Conservation (phyloP, 1,140 invertebrate species). For the Drosophila rhopaloa region DNA sequence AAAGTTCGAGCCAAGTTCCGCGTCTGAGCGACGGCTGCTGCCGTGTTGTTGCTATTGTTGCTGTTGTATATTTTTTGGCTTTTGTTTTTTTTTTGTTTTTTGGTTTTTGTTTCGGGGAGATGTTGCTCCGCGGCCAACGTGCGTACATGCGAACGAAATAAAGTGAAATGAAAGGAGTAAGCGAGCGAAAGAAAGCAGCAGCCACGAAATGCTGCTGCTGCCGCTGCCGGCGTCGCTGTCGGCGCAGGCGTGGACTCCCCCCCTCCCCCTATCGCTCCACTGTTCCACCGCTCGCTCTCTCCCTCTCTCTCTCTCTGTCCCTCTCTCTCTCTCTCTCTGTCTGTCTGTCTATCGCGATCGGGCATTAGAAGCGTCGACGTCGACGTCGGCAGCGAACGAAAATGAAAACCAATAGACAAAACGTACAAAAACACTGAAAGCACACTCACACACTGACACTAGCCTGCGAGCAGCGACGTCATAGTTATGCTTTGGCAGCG, state of each 20-base stretch:
- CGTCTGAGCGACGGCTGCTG: conserved; percentile 7
- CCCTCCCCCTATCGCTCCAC: not conserved
- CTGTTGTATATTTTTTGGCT: conserved; percentile 14
- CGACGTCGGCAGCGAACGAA: conserved; percentile 71
- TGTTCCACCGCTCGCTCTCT: not conserved
- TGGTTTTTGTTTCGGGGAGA: conserved; percentile 21
- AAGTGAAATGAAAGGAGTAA: conserved; percentile 85
- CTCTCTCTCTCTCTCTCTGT: not conserved
- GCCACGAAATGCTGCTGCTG: conserved; percentile 68
- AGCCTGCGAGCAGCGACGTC: conserved; percentile 50
- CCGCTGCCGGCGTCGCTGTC: conserved; percentile 36
- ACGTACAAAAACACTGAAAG: conserved; percentile 56
- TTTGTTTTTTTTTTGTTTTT: conserved; percentile 17
- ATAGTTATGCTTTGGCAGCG: conserved; percentile 68
- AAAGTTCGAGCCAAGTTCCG: conserved; percentile 14
- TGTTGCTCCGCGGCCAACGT: conserved; percentile 79
- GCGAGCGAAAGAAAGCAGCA: conserved; percentile 84
- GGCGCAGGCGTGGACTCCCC: conserved; percentile 50
- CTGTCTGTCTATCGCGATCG: conserved; percentile 47
- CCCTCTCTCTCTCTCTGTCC: not conserved
- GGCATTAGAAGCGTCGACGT: conserved; percentile 54
- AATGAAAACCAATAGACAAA: conserved; percentile 83
- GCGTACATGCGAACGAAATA: conserved; percentile 84
- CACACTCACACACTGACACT: conserved; percentile 16
- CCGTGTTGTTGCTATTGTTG: conserved; percentile 26